Percentiles rank a stretch among this genome's conserved stretches.
phyloP scores from a whole-genome alignment of 2,888 invertebrate genomes.

The Apotomis capreana region DNA sequence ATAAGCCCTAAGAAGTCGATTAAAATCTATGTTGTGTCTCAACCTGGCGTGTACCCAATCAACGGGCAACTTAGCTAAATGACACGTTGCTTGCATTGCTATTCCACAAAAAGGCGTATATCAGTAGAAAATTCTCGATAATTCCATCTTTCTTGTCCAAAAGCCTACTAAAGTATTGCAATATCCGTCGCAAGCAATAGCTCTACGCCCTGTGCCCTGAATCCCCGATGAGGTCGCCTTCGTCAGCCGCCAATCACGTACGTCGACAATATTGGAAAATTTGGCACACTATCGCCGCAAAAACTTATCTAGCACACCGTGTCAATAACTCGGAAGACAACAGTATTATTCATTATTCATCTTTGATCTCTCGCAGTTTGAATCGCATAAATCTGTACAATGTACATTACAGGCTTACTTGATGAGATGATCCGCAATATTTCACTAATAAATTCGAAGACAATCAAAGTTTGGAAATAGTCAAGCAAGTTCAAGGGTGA shows the following conservation, averaged over 20 bases:
- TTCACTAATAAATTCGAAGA: too few relatives aligned
- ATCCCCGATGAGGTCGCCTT: slow-evolving; percentile 56
- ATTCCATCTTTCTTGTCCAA: background rate
- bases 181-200: slow-evolving; percentile 31
- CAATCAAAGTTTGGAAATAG: too few relatives aligned
- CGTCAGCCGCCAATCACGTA: slow-evolving; percentile 63
- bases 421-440: too few relatives aligned
- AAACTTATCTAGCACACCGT: slow-evolving; percentile 41
- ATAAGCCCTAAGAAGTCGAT: too few relatives aligned
- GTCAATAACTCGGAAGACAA: slow-evolving; percentile 52
- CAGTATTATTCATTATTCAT: slow-evolving; percentile 27
- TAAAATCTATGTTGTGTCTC: too few relatives aligned
- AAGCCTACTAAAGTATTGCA: slow-evolving; percentile 15
- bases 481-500: too few relatives aligned
- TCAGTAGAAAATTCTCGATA: background rate
- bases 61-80: too few relatives aligned
- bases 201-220: slow-evolving; percentile 56
- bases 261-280: slow-evolving; percentile 64
- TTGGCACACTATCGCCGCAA: slow-evolving; percentile 61
- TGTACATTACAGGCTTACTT: too few relatives aligned
- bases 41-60: too few relatives aligned
- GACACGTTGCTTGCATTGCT: too few relatives aligned
- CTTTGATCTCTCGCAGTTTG: background rate
- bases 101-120: background rate
- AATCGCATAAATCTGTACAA: background rate